Evolutionary conservation across 2,797 vertebrate species (phyloP), one percentile per base, ranked within the genome.

Genomic region (Dendrocincla fuliginosa): DNA sequence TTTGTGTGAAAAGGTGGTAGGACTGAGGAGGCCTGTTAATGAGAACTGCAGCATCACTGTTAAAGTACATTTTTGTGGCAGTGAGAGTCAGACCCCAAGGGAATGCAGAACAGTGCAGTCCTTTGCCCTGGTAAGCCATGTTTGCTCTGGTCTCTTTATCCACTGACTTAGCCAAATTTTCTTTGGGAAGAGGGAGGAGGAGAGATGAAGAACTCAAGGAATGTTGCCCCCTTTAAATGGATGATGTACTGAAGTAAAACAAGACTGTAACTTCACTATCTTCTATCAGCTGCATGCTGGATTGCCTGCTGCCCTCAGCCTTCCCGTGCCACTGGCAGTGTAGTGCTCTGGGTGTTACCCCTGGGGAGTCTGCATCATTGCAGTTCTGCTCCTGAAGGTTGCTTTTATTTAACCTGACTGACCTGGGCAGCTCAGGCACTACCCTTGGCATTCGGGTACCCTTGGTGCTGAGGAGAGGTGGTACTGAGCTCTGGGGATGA

Each of bases 361-460:
- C 30, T 18, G 16, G 46, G n/a, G 28, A 33, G 30, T n/a, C n/a
- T 13, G 5, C 16, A 20, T 25, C 27, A 5, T 0, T 56, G 33
- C 65, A 42, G 56, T 75, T 75, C 12, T 5, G 13, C 46, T 44
- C 41, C 32, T 49, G 25, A 23, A 44, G 50, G 67, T 69, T 17
- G 41, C 46, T 65, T 60, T 65, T 39, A 6, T 71, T 49, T 61
- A 46, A 50, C 42, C 35, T 47, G 30, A 16, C 8, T 60, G 49
- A 60, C 39, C 41, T 42, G 27, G 41, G 57, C 33, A 23, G 23
- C 56, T 67, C 33, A 44, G 39, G 37, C 12, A 10, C 20, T 59
- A 0, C 22, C 23, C 4, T 10, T 44, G 42, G 7, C 25, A 18
- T 13, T 57, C 67, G 44, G 24, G 0, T 50, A 18, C 63, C 18